Evolutionary conservation across 2,113 vertebrate species (phyloP), one percentile per base, ranked within the genome.

Genomic region (Percopsis transmontana): DNA sequence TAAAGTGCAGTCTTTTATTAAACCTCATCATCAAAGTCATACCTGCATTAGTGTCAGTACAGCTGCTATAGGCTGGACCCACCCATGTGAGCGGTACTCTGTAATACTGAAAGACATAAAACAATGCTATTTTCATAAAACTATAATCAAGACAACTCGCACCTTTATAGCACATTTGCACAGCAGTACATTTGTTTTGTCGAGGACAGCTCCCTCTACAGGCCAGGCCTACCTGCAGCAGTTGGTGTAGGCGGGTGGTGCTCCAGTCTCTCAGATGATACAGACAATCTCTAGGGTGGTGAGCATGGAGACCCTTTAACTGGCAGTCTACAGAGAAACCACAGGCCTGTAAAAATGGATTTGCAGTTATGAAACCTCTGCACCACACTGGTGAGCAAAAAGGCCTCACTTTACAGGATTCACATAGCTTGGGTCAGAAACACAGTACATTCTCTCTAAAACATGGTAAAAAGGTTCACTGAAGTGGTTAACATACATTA

Each of bases 191-290:
- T 51, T n/a, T n/a, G 19, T 19, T 51, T 51, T 20, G n/a, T n/a
- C n/a, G n/a, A n/a, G n/a, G 27, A 33, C 27, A 33, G 27, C 5
- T 33, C 8, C 27, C 27, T 19, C 51, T 23, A 53, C 3, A 21
- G 20, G 51, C 51, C 51, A 21, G 13, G 20, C 19, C 69, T 19
- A 93, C 92, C 82, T 90, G 88, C 1, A 93, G 74, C 48, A 94
- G 76, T 48, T 62, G 76, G 19, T 80, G 86, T 0, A 93, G 84
- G 41, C 90, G 89, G 39, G 60, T 0, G 23, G 91, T 74, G 7
- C 51, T 89, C 92, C 92, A 94, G 85, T 94, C 93, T 18, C 93
- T 87, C 24, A 94, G 88, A 74, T 93, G 86, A 73, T 92, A 94
- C 27, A 93, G 83, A 55, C 93, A 94, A 86, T 92, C 82, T 67